A percentile compares a stretch with the other conserved stretches of the same genome.
Evolutionary conservation across 2,797 vertebrate genomes (phyloP).

Genomic region (Kryptopterus vitreolus): DNA sequence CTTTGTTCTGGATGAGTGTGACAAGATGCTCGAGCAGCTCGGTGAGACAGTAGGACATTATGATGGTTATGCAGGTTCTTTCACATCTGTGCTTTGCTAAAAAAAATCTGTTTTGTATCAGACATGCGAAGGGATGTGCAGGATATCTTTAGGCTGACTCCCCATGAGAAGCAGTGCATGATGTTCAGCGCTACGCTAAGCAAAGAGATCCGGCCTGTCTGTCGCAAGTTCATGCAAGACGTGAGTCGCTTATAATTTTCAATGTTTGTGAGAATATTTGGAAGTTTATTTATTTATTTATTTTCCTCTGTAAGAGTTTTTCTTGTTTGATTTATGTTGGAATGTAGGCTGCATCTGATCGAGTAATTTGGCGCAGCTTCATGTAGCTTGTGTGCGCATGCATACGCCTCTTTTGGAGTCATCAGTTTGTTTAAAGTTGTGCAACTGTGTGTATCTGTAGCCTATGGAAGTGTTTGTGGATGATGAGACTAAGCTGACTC

Average conservation of each 20-base stretch:
- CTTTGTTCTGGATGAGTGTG: slow-evolving; percentile 87
- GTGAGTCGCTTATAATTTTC: slow-evolving; percentile 70
- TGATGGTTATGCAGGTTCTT: background rate
- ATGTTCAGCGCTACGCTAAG: slow-evolving; percentile 90
- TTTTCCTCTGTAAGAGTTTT: no score
- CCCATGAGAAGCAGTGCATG: slow-evolving; percentile 90
- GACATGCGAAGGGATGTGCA: slow-evolving; percentile 88
- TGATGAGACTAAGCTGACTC: slow-evolving; percentile 89
- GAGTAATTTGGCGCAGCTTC: no score
- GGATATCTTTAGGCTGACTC: slow-evolving; percentile 86
- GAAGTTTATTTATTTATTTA: no score
- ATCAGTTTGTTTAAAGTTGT: background rate
- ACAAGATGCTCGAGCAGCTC: slow-evolving; percentile 87
- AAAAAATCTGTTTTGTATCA: slow-evolving; percentile 46
- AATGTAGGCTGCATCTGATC: no score
- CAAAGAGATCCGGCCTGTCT: slow-evolving; percentile 87
- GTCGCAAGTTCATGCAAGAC: slow-evolving; percentile 92
- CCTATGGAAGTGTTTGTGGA: slow-evolving; percentile 95
- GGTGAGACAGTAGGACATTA: slow-evolving; percentile 64
- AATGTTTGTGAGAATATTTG: no score
- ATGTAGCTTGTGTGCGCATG: background rate
- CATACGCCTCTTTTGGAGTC: background rate
- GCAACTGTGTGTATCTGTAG: slow-evolving; percentile 57
- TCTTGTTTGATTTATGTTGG: no score
- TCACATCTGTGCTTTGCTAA: background rate